Evolutionary conservation across 1,140 invertebrate species (phyloP).

Genomic region (Drosophila seguyi): DNA sequence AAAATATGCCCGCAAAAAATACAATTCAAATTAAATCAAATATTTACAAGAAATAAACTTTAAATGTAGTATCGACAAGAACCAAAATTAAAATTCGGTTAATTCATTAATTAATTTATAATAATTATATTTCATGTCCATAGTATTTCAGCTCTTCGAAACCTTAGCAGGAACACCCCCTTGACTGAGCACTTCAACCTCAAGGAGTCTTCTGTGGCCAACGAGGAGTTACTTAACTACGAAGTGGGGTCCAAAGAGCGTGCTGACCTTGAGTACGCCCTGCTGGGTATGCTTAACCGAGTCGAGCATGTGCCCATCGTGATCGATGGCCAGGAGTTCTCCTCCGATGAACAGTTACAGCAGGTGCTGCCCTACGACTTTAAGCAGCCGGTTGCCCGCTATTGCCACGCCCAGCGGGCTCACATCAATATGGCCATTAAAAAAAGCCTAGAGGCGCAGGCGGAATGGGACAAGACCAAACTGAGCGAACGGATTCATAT

Average conservation of each 20-base stretch:
- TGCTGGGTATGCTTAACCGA: constrained; percentile 87
- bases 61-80: neutral
- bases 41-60: neutral
- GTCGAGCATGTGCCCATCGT: constrained; percentile 94
- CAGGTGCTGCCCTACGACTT: constrained; percentile 54
- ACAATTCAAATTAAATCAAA: neutral
- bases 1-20: no score
- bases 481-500: constrained; percentile 92
- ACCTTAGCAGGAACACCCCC: neutral
- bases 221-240: constrained; percentile 93
- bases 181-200: constrained; percentile 43
- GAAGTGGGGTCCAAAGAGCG: constrained; percentile 93
- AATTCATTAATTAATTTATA: neutral
- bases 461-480: constrained; percentile 93
- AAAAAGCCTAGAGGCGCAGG: constrained; percentile 89
- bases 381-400: constrained; percentile 47
- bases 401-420: constrained; percentile 91
- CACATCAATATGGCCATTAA: constrained; percentile 94
- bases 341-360: constrained; percentile 85
- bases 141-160: neutral
- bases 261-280: constrained; percentile 89
- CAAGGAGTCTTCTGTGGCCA: constrained; percentile 78
- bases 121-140: neutral
- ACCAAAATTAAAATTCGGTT: neutral
- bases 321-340: constrained; percentile 93